Evolutionary conservation across 2,797 vertebrate species (phyloP), one percentile per base, ranked within the genome.

Genomic region (Propithecus perrieri): DNA sequence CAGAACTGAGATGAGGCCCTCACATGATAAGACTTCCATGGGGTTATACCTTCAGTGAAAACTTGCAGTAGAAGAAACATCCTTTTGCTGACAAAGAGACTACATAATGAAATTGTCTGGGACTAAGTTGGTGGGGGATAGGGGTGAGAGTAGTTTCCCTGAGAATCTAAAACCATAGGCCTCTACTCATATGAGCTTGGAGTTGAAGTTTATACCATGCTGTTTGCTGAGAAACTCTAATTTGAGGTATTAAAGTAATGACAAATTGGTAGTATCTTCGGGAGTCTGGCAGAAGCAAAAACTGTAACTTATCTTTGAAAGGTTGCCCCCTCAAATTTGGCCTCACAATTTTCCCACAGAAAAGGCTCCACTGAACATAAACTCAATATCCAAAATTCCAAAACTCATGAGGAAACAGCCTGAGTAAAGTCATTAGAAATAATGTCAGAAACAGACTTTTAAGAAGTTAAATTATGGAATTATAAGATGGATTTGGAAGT

Each of bases 211-310:
- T 50, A n/a, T 92, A 76, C 22, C 41, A 78, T 48, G 33, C 72
- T 74, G 50, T 94, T 93, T 43, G 92, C 85, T 91, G 78, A 65
- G 67, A 95, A 87, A 72, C 72, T 67, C 1, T 53, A 84, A 86
- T 43, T 57, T 79, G 74, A 65, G 43, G 78, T 80, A 30, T 57
- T 84, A 88, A 90, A 81, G n/a, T 71, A 50, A 26, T 69, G 95
- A 50, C n/a, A 78, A 38, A 35, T 80, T 48, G 38, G 50, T 94
- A 71, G 38, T 86, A 53, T 59, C 26, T 14, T 80, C 30, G 57
- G 67, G 20, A 86, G 33, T 81, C 85, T 85, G 85, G 53, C 59
- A 76, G 78, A 93, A 97, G 30, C 48, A 61, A 46, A 80, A 85
- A 67, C 30, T 41, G 59, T 24, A 78, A 55, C 74, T 85, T 35